Conservation (phyloP, 1,140 invertebrate genomes). For the Chymomyza costata region DNA sequence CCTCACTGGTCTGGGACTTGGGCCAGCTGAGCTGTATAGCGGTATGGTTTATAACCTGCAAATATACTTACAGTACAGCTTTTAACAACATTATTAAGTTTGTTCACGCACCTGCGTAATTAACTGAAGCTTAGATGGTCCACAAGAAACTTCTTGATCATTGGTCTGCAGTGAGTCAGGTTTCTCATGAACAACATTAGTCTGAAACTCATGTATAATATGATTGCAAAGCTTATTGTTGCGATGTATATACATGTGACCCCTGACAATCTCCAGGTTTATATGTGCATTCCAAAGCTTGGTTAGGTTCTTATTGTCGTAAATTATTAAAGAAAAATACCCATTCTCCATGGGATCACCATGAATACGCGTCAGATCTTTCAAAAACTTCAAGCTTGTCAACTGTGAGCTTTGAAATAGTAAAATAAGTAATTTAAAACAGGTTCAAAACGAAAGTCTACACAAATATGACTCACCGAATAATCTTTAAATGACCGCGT, state of each 20-base stretch:
- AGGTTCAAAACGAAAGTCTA: background rate
- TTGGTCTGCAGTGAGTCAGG: conserved; percentile 48
- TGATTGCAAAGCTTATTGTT: conserved; percentile 65
- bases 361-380: conserved; percentile 37
- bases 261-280: conserved; percentile 36
- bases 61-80: too few species aligned
- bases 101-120: conserved; percentile 16
- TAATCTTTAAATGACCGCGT: conserved; percentile 56
- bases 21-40: conserved; percentile 41
- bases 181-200: conserved; percentile 41
- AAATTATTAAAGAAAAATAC: conserved; percentile 48
- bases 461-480: conserved; percentile 34
- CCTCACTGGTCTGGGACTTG: conserved; percentile 42
- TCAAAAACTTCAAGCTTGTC: conserved; percentile 44
- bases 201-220: conserved; percentile 38
- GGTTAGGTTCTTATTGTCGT: conserved; percentile 49
- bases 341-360: conserved; percentile 44
- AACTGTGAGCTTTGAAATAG: conserved; percentile 18
- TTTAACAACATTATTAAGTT: background rate
- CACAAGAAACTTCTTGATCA: conserved; percentile 66
- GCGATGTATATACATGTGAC: conserved; percentile 60
- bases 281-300: conserved; percentile 43
- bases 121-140: conserved; percentile 48
- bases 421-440: background rate
- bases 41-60: conserved; percentile 42